phyloP scores from a whole-genome alignment of 2,113 vertebrate species.

The Coptodon rendalli region DNA sequence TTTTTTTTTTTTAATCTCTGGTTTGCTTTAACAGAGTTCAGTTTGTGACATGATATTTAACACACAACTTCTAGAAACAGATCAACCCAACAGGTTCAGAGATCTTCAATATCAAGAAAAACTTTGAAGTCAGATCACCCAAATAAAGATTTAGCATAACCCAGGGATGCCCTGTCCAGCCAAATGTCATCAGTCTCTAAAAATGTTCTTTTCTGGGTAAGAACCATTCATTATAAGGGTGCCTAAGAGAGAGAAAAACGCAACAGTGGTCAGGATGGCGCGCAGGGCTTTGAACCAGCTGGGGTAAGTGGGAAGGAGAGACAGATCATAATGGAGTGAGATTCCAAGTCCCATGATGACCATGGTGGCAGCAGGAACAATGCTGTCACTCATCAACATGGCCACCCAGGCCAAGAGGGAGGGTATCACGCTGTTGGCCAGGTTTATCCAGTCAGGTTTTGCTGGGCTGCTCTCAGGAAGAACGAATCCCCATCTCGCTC shows the following conservation, averaged over 20 bases:
- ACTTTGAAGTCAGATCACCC: neutral
- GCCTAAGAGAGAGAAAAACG: conserved; percentile 69
- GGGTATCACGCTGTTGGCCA: conserved; percentile 77
- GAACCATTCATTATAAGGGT: conserved; percentile 55
- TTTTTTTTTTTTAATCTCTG: neutral
- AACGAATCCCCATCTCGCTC: conserved; percentile 89
- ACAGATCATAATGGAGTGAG: conserved; percentile 80
- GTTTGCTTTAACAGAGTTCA: neutral
- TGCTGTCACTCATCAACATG: conserved; percentile 71
- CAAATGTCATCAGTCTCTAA: neutral
- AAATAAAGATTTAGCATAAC: neutral
- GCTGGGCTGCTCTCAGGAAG: conserved; percentile 83
- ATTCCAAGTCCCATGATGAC: conserved; percentile 79
- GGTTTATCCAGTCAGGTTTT: conserved; percentile 85
- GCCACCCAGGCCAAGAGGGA: conserved; percentile 79
- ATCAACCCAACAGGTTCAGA: neutral
- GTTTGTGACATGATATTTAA: neutral
- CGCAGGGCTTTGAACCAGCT: conserved; percentile 86
- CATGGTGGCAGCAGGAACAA: conserved; percentile 49
- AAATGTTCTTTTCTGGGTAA: conserved; percentile 69
- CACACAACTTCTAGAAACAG: neutral
- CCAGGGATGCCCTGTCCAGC: neutral
- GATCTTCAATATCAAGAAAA: neutral
- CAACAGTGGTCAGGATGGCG: conserved; percentile 72
- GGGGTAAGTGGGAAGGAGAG: conserved; percentile 84